These are phyloP conservation scores for Eueides isabella DNA, from an alignment of 1,140 invertebrate genomes.

Conservation along the genomic window DNA sequence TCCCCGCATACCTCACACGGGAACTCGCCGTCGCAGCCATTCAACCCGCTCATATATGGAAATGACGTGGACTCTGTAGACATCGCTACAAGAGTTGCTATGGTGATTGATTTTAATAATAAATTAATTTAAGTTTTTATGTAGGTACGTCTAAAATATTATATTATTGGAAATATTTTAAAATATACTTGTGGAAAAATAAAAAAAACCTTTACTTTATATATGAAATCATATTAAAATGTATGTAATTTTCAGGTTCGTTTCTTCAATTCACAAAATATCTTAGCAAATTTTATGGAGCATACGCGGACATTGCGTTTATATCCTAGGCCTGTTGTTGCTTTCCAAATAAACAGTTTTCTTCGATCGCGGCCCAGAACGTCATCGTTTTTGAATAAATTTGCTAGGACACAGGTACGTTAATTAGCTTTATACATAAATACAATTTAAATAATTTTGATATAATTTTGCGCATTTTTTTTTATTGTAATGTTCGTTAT, in stretches of 20 bases:
- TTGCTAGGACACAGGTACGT: slow-evolving; percentile 93
- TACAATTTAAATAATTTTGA: too few species aligned
- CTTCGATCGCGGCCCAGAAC: slow-evolving; percentile 94
- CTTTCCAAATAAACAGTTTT: slow-evolving; percentile 99
- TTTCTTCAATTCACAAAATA: slow-evolving; percentile 99
- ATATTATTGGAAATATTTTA: too few species aligned
- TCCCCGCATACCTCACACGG: slow-evolving; percentile 57
- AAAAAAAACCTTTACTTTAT: too few species aligned
- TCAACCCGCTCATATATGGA: slow-evolving; percentile 96
- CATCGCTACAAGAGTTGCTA: slow-evolving; percentile 98
- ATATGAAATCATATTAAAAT: background rate
- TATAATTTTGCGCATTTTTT: background rate
- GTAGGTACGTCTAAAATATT: too few species aligned
- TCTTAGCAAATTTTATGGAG: slow-evolving; percentile 98
- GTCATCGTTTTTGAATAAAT: slow-evolving; percentile 94
- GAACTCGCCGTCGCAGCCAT: slow-evolving; percentile 63
- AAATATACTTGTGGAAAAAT: too few species aligned
- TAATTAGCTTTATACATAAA: background rate
- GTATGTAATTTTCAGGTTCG: slow-evolving; percentile 85
- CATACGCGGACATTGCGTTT: slow-evolving; percentile 97
- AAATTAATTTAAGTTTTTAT: background rate
- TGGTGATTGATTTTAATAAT: slow-evolving; percentile 85
- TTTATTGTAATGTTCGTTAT: too few species aligned
- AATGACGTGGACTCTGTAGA: slow-evolving; percentile 99
- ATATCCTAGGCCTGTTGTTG: slow-evolving; percentile 98